A percentile compares a stretch with the other conserved stretches of the same genome.
Evolutionary conservation across 2,113 vertebrate genomes (phyloP).

Genomic region (Galemys pyrenaicus): DNA sequence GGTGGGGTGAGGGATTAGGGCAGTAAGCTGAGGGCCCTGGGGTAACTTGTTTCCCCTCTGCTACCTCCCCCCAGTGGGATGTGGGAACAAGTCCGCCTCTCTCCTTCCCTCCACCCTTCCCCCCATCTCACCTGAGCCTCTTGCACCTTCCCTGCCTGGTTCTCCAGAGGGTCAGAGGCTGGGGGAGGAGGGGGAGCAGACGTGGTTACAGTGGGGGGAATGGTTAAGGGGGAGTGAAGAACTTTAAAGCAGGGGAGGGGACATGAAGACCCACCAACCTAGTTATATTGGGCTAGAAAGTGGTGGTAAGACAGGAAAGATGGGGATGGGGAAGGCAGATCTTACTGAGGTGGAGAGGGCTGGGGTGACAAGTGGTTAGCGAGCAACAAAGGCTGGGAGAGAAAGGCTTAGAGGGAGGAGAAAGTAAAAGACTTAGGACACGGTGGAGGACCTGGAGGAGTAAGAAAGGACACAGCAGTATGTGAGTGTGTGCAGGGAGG

Average conservation of each 20-base stretch:
- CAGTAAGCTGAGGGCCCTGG: conserved; percentile 25
- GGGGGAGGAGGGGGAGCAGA: conserved; percentile 78
- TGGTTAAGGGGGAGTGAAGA: conserved; percentile 57
- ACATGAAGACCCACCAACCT: conserved; percentile 44
- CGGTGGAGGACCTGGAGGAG: neutral
- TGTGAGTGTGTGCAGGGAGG: neutral
- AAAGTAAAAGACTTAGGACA: neutral
- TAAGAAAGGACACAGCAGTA: neutral
- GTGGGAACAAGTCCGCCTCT: conserved; percentile 32
- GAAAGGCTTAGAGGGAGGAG: neutral
- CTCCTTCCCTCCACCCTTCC: conserved; percentile 75
- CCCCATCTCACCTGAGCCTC: conserved; percentile 80
- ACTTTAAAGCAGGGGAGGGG: neutral
- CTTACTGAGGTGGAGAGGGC: neutral
- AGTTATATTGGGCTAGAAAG: neutral
- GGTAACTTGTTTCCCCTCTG: conserved; percentile 35
- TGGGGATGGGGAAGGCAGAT: neutral
- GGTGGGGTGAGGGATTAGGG: neutral
- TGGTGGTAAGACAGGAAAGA: neutral
- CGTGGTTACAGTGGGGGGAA: conserved; percentile 70
- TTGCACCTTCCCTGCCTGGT: conserved; percentile 80
- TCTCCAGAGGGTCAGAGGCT: conserved; percentile 79
- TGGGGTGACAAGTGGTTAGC: neutral
- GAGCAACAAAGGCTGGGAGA: neutral
- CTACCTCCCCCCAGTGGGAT: conserved; percentile 48